phyloP scores from a whole-genome alignment of 35 echinoderm and acorn worm genomes.

The Amphiura filiformis region DNA sequence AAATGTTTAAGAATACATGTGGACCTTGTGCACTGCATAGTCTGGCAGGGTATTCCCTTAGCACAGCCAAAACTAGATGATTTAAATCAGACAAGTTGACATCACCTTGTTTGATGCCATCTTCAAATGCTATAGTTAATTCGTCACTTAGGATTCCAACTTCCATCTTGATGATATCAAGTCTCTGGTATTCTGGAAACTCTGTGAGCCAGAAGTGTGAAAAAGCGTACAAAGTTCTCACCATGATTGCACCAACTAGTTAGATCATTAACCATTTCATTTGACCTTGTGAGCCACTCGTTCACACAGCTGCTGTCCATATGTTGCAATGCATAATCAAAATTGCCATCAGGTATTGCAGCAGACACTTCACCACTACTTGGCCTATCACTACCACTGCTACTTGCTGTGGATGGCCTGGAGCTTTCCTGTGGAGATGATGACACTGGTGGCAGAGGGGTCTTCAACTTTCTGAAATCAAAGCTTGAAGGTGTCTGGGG shows the following conservation, averaged over 20 bases:
- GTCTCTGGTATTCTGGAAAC: conserved; percentile 68
- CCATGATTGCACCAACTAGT: conserved; percentile 56
- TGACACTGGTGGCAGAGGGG: conserved; percentile 64
- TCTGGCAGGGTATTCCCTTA: conserved; percentile 79
- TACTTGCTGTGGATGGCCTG: conserved; percentile 61
- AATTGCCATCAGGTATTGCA: not conserved
- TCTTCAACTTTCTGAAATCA: conserved; percentile 39
- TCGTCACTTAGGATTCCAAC: conserved; percentile 81
- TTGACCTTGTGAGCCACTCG: conserved; percentile 66
- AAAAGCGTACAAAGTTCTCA: conserved; percentile 90
- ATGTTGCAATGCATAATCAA: conserved; percentile 68
- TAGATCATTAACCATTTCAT: conserved; percentile 65
- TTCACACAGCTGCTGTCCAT: conserved; percentile 33
- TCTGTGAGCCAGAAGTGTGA: conserved; percentile 87
- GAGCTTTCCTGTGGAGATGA: not conserved
- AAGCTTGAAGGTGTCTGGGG: not conserved
- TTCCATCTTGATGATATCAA: conserved; percentile 77
- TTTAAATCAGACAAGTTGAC: conserved; percentile 57
- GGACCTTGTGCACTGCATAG: conserved; percentile 60
- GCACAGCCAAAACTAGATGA: conserved; percentile 49
- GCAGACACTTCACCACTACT: conserved; percentile 25
- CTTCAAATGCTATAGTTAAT: conserved; percentile 57
- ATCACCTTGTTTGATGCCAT: conserved; percentile 50
- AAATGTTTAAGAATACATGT: conserved; percentile 81
- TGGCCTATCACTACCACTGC: conserved; percentile 27